A percentile compares a stretch with the other conserved stretches of the same genome.
Evolutionary conservation across 2,797 vertebrate species (phyloP).

Genomic region (Orientallactaga sibirica): DNA sequence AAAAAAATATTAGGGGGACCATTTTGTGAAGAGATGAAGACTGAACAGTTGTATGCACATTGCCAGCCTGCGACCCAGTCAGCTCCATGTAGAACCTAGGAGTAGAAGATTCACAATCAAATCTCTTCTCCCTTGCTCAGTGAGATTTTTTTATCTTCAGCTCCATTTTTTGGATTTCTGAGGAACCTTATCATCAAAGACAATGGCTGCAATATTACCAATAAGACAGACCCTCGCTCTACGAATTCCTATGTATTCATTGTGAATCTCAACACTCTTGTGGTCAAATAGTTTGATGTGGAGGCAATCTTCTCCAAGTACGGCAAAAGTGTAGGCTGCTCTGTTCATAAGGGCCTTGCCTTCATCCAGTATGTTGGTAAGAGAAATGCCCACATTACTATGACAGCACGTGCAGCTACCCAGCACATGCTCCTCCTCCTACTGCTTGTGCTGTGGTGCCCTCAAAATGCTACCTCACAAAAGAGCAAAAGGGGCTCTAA

Average conservation of each 20-base stretch:
- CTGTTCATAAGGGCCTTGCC: conserved; percentile 84
- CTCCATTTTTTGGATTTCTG: conserved; percentile 29
- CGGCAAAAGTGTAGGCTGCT: conserved; percentile 96
- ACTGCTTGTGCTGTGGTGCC: no score
- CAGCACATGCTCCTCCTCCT: no score
- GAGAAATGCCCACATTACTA: conserved; percentile 88
- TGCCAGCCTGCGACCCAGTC: no score
- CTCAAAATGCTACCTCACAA: no score
- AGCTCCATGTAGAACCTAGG: no score
- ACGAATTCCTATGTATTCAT: conserved; percentile 97
- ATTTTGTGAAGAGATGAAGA: no score
- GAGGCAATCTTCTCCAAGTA: conserved; percentile 97
- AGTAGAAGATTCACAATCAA: no score
- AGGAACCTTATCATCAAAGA: conserved; percentile 66
- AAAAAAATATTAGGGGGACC: not conserved
- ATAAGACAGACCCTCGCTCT: conserved; percentile 95
- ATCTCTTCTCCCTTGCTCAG: no score
- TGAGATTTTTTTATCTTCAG: no score
- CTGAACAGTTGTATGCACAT: no score
- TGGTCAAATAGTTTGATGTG: conserved; percentile 96
- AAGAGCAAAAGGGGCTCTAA: no score
- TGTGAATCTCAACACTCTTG: conserved; percentile 96
- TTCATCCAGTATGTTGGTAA: conserved; percentile 94
- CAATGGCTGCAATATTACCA: conserved; percentile 95
- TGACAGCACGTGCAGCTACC: no score